phyloP scores from a whole-genome alignment of 2,797 vertebrate species.

The Pseudopleuronectes americanus region DNA sequence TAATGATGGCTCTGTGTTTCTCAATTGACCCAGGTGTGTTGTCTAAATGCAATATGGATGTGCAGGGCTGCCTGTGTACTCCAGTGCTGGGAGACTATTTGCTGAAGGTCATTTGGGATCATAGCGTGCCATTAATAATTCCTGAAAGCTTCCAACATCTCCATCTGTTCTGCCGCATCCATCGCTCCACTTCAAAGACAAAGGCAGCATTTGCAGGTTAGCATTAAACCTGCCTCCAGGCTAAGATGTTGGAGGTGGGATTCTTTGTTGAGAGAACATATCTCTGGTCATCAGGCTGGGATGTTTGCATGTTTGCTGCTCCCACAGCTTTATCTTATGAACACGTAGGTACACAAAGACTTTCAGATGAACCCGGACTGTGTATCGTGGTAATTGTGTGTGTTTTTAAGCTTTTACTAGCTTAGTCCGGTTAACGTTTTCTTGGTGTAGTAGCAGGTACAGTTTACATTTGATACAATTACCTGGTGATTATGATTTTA shows the following conservation, averaged over 20 bases:
- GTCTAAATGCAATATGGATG: conserved; percentile 81
- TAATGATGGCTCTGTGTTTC: conserved; percentile 71
- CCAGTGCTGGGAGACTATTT: conserved; percentile 75
- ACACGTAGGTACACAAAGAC: conserved; percentile 36
- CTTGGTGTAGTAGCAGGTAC: conserved; percentile 51
- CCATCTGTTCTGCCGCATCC: conserved; percentile 81
- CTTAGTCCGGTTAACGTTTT: conserved; percentile 43
- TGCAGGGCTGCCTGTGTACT: conserved; percentile 72
- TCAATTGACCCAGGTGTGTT: conserved; percentile 78
- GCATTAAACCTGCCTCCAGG: conserved; percentile 68
- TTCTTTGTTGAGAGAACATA: conserved; percentile 58
- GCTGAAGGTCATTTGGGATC: conserved; percentile 87
- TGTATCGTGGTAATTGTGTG: conserved; percentile 27
- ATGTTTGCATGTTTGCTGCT: conserved; percentile 52
- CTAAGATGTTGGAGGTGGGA: conserved; percentile 71
- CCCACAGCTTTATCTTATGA: conserved; percentile 41
- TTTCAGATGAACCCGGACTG: conserved; percentile 1
- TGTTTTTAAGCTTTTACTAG: conserved; percentile 38
- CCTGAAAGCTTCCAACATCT: conserved; percentile 82
- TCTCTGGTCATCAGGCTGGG: conserved; percentile 59
- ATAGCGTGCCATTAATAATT: conserved; percentile 85
- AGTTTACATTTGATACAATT: conserved; percentile 79
- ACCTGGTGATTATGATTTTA: conserved; percentile 82
- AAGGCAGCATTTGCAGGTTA: conserved; percentile 77
- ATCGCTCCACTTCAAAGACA: conserved; percentile 79